phyloP scores from a whole-genome alignment of 1,140 invertebrate genomes.

The Manduca sexta region DNA sequence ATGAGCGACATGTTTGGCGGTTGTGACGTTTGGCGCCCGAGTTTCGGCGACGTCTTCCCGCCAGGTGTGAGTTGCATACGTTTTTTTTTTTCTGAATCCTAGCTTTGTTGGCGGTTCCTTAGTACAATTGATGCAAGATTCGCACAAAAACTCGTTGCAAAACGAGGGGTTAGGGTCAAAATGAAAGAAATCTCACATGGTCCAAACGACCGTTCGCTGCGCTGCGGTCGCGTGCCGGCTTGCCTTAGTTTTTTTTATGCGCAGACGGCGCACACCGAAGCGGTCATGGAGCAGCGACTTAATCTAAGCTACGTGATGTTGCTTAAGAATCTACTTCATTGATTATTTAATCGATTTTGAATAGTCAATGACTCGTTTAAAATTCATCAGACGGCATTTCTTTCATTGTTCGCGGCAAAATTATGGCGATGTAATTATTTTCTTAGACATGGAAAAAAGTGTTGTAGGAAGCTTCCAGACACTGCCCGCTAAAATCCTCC shows the following conservation, averaged over 20 bases:
- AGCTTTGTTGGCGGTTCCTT: constrained; percentile 58
- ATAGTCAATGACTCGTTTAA: constrained; percentile 15
- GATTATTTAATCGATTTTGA: constrained; percentile 23
- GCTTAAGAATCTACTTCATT: constrained; percentile 17
- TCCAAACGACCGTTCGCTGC: constrained; percentile 16
- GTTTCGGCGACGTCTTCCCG: constrained; percentile 25
- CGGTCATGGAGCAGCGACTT: constrained; percentile 1
- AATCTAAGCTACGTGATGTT: constrained; percentile 14
- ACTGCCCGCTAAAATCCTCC: too few species aligned
- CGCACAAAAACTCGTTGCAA: constrained; percentile 62
- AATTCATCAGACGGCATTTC: constrained; percentile 3
- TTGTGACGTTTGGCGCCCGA: constrained; percentile 27
- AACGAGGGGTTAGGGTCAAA: constrained; percentile 31
- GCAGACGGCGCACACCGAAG: neutral
- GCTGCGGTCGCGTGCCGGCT: constrained; percentile 45
- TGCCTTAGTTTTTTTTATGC: constrained; percentile 26
- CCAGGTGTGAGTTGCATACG: constrained; percentile 50
- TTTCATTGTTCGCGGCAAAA: constrained; percentile 2
- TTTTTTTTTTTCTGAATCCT: constrained; percentile 31
- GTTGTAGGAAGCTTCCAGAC: too few species aligned
- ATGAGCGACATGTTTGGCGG: constrained; percentile 23
- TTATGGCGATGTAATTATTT: neutral
- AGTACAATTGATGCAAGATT: constrained; percentile 63
- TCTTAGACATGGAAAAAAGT: neutral
- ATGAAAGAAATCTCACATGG: constrained; percentile 26